These are phyloP conservation scores for Tetranychus piercei DNA, from an alignment of 2,888 invertebrate genomes.

Conservation along the genomic window DNA sequence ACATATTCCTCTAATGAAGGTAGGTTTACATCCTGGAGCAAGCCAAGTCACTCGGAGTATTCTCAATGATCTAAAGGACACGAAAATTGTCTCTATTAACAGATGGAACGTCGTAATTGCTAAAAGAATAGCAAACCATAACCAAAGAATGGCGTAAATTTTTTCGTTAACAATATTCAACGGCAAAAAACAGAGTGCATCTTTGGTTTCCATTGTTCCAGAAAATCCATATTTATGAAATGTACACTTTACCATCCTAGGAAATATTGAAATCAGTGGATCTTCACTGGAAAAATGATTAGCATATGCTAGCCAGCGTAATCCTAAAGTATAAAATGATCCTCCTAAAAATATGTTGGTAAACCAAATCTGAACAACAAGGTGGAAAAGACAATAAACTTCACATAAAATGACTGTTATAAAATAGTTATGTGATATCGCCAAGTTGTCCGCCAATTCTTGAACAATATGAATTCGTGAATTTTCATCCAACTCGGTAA, in stretches of 20 bases:
- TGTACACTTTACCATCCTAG: constrained; percentile 29
- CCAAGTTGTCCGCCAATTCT: constrained; percentile 7
- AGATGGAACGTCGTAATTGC: background rate
- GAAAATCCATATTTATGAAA: constrained; percentile 73
- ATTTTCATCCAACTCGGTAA: background rate
- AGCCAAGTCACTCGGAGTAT: background rate
- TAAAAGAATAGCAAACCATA: constrained; percentile 12
- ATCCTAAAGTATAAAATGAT: constrained; percentile 21
- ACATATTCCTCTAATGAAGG: background rate
- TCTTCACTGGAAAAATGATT: constrained; percentile 22
- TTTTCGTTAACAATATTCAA: constrained; percentile 15
- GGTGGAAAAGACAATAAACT: constrained; percentile 22
- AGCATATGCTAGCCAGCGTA: constrained; percentile 35
- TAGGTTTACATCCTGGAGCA: background rate
- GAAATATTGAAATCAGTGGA: constrained; percentile 29
- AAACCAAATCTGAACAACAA: constrained; percentile 22
- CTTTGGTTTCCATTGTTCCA: constrained; percentile 35
- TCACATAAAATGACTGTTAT: constrained; percentile 31
- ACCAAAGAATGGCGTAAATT: constrained; percentile 11
- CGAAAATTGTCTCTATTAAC: background rate
- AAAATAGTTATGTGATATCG: constrained; percentile 37
- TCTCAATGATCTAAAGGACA: background rate
- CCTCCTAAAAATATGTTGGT: constrained; percentile 24
- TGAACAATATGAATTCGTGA: background rate
- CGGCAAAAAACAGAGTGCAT: constrained; percentile 10